Evolutionary conservation across 2,888 invertebrate species (phyloP).

Genomic region (Sminthurides aquaticus): DNA sequence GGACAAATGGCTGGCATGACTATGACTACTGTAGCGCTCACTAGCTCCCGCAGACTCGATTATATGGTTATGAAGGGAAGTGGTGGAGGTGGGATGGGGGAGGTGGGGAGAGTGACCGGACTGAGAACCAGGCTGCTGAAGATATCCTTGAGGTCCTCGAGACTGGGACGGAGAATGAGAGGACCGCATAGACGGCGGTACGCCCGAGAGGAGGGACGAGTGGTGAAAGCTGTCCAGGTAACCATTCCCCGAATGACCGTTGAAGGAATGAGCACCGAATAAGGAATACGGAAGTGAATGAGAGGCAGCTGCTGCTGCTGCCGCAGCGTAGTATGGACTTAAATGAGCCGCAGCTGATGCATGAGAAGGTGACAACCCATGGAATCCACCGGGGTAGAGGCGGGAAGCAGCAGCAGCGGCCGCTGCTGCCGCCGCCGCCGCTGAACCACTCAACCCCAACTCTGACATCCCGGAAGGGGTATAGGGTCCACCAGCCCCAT

Average conservation of each 20-base stretch:
- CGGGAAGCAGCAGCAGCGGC: constrained; percentile 26
- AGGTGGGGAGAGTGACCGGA: constrained; percentile 25
- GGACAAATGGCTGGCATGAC: constrained; percentile 26
- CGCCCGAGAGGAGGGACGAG: constrained; percentile 25
- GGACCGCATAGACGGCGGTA: constrained; percentile 26
- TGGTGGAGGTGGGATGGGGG: constrained; percentile 29
- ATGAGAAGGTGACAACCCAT: constrained; percentile 22
- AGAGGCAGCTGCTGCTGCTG: constrained; percentile 39
- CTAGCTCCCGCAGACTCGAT: constrained; percentile 32
- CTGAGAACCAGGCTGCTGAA: constrained; percentile 24
- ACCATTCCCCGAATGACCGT: constrained; percentile 29
- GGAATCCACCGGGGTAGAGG: constrained; percentile 30
- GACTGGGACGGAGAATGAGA: constrained; percentile 23
- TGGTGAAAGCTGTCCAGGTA: constrained; percentile 40
- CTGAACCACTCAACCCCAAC: constrained; percentile 19
- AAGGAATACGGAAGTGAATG: constrained; percentile 38
- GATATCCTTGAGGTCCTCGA: constrained; percentile 22
- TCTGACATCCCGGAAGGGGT: constrained; percentile 28
- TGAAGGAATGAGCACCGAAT: constrained; percentile 34
- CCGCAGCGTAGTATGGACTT: constrained; percentile 33
- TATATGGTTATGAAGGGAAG: constrained; percentile 33
- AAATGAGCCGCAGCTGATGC: constrained; percentile 30
- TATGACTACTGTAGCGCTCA: constrained; percentile 27
- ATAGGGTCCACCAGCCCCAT: constrained; percentile 18
- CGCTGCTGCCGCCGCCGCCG: constrained; percentile 23